Conservation (phyloP, 2,113 vertebrate species). For the Pachypanchax playfairii region DNA sequence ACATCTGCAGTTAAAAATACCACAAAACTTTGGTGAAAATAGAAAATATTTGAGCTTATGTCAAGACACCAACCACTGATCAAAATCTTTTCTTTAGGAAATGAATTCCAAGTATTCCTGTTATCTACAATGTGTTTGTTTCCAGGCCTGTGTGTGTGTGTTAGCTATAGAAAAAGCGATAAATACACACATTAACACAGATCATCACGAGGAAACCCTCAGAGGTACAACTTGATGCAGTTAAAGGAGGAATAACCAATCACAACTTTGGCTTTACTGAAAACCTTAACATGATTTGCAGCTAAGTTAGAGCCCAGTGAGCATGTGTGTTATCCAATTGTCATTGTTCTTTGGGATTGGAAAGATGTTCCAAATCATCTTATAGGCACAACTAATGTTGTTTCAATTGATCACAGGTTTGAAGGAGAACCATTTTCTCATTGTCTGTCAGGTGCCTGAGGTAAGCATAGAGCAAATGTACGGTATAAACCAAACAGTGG, state of each 20-base stretch:
- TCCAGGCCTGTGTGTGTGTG: conserved; percentile 49
- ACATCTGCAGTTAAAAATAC: not conserved
- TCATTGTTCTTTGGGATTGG: conserved; percentile 84
- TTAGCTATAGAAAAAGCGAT: conserved; percentile 69
- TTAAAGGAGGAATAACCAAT: conserved; percentile 82
- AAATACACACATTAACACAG: conserved; percentile 74
- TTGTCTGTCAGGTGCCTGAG: conserved; percentile 87
- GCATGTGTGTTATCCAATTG: conserved; percentile 89
- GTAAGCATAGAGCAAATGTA: conserved; percentile 54
- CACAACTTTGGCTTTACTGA: conserved; percentile 77
- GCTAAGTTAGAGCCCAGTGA: conserved; percentile 79
- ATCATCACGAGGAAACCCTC: conserved; percentile 72
- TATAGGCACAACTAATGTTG: conserved; percentile 88
- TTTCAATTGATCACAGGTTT: conserved; percentile 91
- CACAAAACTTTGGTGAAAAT: conserved; percentile 3
- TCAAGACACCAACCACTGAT: conserved; percentile 35
- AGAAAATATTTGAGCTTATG: conserved; percentile 13
- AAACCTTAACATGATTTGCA: conserved; percentile 88
- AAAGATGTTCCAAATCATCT: conserved; percentile 93
- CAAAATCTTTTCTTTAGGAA: conserved; percentile 46
- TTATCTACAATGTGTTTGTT: conserved; percentile 56
- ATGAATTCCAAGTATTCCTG: conserved; percentile 48
- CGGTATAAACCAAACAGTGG: conserved; percentile 47
- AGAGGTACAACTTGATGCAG: conserved; percentile 77
- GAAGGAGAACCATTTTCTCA: conserved; percentile 82